These are phyloP conservation scores for Neostethus bicornis DNA, from an alignment of 2,797 vertebrate species.

Conservation along the genomic window DNA sequence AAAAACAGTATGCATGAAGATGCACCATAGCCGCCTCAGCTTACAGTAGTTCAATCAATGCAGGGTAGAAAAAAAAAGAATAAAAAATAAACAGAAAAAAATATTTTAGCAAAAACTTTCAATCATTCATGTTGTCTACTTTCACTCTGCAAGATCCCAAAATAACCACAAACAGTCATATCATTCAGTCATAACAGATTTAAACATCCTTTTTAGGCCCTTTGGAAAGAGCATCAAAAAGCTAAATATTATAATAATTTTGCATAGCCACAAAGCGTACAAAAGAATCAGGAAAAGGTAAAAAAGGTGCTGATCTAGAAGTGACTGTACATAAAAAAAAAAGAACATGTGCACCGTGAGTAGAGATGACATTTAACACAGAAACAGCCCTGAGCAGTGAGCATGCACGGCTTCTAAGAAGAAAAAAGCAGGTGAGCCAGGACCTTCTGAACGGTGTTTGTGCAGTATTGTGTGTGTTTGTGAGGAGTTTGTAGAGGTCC, in stretches of 20 bases:
- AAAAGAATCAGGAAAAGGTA: slow-evolving; percentile 48
- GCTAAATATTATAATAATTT: slow-evolving; percentile 47
- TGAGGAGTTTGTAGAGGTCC: slow-evolving; percentile 20
- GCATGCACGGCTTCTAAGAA: slow-evolving; percentile 8
- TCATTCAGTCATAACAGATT: slow-evolving; percentile 38
- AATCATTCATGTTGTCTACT: slow-evolving; percentile 51
- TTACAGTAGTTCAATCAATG: slow-evolving; percentile 72
- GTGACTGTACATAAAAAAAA: slow-evolving; percentile 51
- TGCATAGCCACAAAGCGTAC: slow-evolving; percentile 76
- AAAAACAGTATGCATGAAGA: slow-evolving; percentile 21
- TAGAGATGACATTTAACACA: slow-evolving; percentile 22
- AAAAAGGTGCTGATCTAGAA: slow-evolving; percentile 49
- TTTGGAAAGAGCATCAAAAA: slow-evolving; percentile 51
- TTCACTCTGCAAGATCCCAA: slow-evolving; percentile 29
- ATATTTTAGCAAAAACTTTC: slow-evolving; percentile 41
- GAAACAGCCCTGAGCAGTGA: slow-evolving; percentile 40
- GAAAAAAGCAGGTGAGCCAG: slow-evolving; percentile 19
- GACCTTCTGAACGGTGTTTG: slow-evolving; percentile 19
- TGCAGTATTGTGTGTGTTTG: slow-evolving; percentile 36
- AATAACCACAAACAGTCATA: slow-evolving; percentile 23
- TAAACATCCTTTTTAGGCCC: slow-evolving; percentile 31
- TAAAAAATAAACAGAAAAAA: slow-evolving; percentile 48
- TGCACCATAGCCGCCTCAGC: slow-evolving; percentile 37
- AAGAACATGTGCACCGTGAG: slow-evolving; percentile 46
- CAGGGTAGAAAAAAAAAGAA: slow-evolving; percentile 11